phyloP scores from a whole-genome alignment of 2,888 invertebrate species.

The Epirrita christyi region DNA sequence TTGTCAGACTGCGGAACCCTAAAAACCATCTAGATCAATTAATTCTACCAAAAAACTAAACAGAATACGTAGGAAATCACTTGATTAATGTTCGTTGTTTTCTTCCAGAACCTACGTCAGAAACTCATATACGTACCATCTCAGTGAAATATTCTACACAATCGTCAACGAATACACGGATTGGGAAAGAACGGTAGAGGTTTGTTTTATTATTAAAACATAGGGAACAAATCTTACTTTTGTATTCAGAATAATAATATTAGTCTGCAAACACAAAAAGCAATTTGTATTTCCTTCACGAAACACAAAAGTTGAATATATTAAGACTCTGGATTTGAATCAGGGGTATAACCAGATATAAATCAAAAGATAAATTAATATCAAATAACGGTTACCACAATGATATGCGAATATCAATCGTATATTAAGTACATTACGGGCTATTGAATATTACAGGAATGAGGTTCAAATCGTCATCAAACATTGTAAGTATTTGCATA shows the following conservation, averaged over 20 bases:
- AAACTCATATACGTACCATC: constrained; percentile 97
- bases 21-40: too few species aligned
- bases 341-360: background rate
- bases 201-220: constrained; percentile 65
- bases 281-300: constrained; percentile 1
- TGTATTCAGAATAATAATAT: too few species aligned
- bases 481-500: constrained; percentile 27
- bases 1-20: too few species aligned
- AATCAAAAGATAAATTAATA: constrained; percentile 18
- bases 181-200: constrained; percentile 95
- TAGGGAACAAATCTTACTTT: constrained; percentile 20
- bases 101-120: constrained; percentile 93
- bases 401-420: constrained; percentile 24
- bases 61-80: too few species aligned
- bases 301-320: constrained; percentile 15
- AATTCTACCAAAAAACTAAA: too few species aligned
- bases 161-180: constrained; percentile 99
- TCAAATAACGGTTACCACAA: constrained; percentile 21
- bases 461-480: constrained; percentile 26
- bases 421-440: constrained; percentile 25
- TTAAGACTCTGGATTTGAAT: background rate
- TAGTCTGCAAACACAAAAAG: too few species aligned
- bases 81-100: too few species aligned
- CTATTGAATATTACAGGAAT: constrained; percentile 2
- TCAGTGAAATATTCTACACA: constrained; percentile 98